Conservation (phyloP, 2,113 vertebrate genomes). For the Ceratotherium simum region DNA sequence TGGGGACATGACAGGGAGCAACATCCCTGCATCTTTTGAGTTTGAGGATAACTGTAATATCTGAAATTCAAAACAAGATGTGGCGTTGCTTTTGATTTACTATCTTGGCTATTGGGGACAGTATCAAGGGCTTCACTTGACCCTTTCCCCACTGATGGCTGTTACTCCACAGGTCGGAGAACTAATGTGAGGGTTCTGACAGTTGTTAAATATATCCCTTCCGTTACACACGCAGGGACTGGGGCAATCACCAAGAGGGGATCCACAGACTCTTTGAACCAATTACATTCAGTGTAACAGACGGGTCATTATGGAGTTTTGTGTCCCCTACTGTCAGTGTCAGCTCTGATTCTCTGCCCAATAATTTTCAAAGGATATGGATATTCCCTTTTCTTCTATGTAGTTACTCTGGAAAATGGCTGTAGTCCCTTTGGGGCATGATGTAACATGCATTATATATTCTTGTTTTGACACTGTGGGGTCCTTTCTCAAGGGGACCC, state of each 20-base stretch:
- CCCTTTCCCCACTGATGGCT: neutral
- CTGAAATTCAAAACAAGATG: neutral
- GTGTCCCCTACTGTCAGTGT: neutral
- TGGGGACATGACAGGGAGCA: neutral
- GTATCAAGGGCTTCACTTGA: neutral
- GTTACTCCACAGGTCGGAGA: neutral
- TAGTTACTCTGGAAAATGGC: neutral
- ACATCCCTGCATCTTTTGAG: neutral
- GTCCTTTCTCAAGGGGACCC: neutral
- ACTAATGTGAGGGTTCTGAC: neutral
- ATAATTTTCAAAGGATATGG: neutral
- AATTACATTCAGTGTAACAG: neutral
- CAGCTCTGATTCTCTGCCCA: neutral
- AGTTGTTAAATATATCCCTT: neutral
- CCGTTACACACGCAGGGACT: neutral
- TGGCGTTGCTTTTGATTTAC: neutral
- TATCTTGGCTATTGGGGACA: neutral
- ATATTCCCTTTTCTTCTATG: neutral
- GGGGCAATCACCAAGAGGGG: neutral
- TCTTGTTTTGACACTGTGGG: neutral
- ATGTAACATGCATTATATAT: neutral
- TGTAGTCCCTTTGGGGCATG: neutral
- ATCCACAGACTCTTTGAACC: neutral
- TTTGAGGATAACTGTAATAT: neutral
- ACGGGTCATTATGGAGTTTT: neutral